Conservation (phyloP, 1,140 invertebrate genomes). For the Saccostrea cuccullata region DNA sequence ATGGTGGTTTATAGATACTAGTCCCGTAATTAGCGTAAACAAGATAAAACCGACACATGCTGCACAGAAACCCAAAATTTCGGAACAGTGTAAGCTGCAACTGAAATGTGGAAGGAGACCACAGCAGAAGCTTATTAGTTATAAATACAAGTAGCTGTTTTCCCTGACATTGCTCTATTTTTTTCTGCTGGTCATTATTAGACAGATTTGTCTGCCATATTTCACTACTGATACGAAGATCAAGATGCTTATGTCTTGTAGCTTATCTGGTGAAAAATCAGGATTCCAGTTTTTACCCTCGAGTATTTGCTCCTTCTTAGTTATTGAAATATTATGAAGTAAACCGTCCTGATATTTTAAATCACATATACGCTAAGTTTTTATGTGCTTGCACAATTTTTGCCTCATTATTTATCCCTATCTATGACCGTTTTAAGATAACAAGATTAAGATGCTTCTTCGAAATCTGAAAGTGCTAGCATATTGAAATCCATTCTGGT, state of each 20-base stretch:
- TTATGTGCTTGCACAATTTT: conserved; percentile 3
- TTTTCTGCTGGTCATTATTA: conserved; percentile 22
- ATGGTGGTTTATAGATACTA: conserved; percentile 23
- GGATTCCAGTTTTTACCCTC: neutral
- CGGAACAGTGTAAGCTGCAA: neutral
- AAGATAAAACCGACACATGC: neutral
- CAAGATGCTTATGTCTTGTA: neutral
- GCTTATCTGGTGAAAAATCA: neutral
- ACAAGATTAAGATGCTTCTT: neutral
- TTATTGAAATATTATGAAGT: neutral
- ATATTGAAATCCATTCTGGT: neutral
- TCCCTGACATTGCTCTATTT: neutral
- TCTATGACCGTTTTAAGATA: conserved; percentile 15
- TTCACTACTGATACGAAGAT: neutral
- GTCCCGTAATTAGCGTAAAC: conserved; percentile 22
- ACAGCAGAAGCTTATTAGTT: neutral
- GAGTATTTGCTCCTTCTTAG: neutral
- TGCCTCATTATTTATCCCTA: neutral
- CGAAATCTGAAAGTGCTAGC: neutral
- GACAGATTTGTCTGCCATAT: neutral
- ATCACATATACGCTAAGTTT: neutral
- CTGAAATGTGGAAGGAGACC: neutral
- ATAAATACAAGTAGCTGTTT: neutral
- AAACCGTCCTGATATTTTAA: neutral
- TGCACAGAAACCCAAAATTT: neutral